A percentile compares a stretch with the other conserved stretches of the same genome.
phyloP scores from a whole-genome alignment of 2,113 vertebrate species.

The Probosciger aterrimus region DNA sequence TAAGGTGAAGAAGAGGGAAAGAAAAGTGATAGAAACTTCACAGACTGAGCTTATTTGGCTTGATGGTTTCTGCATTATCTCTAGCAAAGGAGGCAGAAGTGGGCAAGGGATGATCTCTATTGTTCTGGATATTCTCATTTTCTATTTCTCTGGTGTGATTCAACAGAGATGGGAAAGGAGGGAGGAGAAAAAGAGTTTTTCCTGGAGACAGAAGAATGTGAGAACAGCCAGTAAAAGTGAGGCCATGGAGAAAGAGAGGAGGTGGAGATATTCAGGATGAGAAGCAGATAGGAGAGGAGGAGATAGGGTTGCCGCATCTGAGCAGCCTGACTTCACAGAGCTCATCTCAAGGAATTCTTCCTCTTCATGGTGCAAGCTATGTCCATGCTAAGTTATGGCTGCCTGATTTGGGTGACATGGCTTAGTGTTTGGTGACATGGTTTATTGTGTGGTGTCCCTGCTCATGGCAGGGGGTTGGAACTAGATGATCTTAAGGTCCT shows the following conservation, averaged over 20 bases:
- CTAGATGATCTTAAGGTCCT: neutral
- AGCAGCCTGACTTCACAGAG: neutral
- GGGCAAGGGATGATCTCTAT: neutral
- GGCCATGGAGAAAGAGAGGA: neutral
- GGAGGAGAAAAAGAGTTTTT: neutral
- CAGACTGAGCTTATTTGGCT: slow-evolving; percentile 18
- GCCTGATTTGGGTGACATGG: neutral
- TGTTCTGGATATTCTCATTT: neutral
- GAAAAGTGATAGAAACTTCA: neutral
- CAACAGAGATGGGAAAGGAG: neutral
- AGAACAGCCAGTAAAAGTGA: neutral
- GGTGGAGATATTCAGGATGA: neutral
- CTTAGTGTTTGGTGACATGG: neutral
- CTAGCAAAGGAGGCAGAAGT: neutral
- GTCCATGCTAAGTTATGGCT: accelerated
- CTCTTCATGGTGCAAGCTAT: neutral
- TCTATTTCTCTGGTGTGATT: neutral
- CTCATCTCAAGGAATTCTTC: neutral
- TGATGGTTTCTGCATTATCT: neutral
- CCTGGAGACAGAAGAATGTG: neutral
- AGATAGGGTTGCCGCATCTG: neutral
- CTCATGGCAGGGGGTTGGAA: neutral
- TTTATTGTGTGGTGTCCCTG: neutral
- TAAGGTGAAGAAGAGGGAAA: slow-evolving; percentile 1
- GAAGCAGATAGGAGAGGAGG: neutral